Conservation (phyloP, 2,888 invertebrate species). For the Parascotia fuliginaria region DNA sequence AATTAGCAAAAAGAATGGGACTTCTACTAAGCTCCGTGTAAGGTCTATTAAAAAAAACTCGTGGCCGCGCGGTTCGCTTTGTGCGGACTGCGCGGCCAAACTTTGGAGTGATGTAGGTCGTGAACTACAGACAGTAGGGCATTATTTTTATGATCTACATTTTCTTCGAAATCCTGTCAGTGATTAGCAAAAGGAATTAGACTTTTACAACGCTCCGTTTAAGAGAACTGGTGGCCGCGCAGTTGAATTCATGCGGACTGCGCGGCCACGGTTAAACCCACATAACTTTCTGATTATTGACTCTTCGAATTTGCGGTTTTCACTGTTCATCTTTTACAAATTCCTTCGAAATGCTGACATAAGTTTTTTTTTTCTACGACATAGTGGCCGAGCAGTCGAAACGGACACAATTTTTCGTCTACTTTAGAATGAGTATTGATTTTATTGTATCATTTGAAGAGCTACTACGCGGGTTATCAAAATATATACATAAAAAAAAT, state of each 20-base stretch:
- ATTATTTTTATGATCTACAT: constrained; percentile 15
- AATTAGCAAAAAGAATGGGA: constrained; percentile 14
- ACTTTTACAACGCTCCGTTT: constrained; percentile 16
- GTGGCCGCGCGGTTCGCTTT: constrained; percentile 9
- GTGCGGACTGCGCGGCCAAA: constrained; percentile 14
- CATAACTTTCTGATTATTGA: constrained; percentile 12
- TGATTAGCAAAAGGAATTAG: constrained; percentile 14
- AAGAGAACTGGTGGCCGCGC: constrained; percentile 3
- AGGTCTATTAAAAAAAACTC: constrained; percentile 9
- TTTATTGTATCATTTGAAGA: too few species aligned
- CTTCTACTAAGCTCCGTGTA: constrained; percentile 11
- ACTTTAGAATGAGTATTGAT: too few species aligned
- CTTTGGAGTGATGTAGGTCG: constrained; percentile 15
- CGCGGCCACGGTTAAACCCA: constrained; percentile 15
- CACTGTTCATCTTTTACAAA: constrained; percentile 7
- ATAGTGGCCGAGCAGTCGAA: not conserved
- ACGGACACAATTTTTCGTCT: too few species aligned
- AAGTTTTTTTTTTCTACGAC: constrained; percentile 12
- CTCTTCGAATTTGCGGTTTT: constrained; percentile 5
- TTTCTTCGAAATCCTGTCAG: constrained; percentile 15
- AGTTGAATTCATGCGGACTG: constrained; percentile 9
- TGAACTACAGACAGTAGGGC: constrained; percentile 14
- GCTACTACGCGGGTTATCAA: too few species aligned
- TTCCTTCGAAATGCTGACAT: constrained; percentile 17
- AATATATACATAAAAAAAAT: too few species aligned